These are phyloP conservation scores for Rhadina sibilatrix DNA, from an alignment of 2,113 vertebrate species.

Conservation along the genomic window DNA sequence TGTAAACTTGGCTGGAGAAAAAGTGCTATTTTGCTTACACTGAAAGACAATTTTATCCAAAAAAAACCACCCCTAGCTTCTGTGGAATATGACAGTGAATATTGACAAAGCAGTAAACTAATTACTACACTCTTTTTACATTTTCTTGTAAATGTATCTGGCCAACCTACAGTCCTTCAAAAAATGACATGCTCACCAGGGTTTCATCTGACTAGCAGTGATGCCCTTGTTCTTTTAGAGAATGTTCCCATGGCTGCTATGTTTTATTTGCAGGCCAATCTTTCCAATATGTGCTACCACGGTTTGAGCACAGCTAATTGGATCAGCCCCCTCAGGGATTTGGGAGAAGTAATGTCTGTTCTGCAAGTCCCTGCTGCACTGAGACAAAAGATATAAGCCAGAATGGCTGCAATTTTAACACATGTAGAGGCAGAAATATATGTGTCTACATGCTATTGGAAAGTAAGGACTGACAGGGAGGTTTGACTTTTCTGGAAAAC, in stretches of 20 bases:
- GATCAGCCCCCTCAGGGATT: neutral
- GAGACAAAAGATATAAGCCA: neutral
- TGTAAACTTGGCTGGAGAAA: conserved; percentile 1
- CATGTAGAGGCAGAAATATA: neutral
- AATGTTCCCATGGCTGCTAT: neutral
- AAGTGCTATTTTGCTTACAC: neutral
- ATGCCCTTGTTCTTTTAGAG: neutral
- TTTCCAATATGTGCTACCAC: neutral
- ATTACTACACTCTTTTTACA: neutral
- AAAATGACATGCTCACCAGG: neutral
- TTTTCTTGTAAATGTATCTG: neutral
- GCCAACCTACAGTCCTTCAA: neutral
- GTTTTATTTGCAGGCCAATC: neutral
- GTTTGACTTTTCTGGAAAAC: neutral
- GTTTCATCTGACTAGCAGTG: neutral
- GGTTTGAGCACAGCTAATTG: neutral
- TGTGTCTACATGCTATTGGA: neutral
- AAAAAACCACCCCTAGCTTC: neutral
- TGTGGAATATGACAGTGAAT: neutral
- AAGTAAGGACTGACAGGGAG: neutral
- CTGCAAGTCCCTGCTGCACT: neutral
- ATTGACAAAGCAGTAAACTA: neutral
- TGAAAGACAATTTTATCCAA: neutral
- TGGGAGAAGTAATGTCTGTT: neutral
- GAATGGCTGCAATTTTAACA: neutral